Evolutionary conservation across 1,140 invertebrate genomes (phyloP).

Genomic region (Mya arenaria): DNA sequence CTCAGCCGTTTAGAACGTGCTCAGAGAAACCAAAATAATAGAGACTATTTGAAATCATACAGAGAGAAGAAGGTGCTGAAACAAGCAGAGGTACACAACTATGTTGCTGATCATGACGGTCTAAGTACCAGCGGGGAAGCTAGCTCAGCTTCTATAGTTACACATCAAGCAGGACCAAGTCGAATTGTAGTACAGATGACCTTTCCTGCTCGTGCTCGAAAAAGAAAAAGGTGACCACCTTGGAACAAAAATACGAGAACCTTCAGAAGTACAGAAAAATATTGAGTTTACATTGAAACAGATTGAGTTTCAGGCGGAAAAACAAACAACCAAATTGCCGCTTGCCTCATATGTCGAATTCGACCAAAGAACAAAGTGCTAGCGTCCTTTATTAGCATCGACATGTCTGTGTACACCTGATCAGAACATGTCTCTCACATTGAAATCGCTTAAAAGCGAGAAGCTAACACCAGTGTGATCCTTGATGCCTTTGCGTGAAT

Average conservation of each 20-base stretch:
- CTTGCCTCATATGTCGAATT: neutral
- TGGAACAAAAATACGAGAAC: constrained; percentile 13
- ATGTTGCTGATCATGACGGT: neutral
- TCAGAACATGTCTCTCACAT: constrained; percentile 2
- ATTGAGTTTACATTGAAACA: neutral
- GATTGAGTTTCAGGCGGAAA: neutral
- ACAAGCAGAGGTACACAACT: neutral
- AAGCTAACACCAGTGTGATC: no score
- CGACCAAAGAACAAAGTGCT: neutral
- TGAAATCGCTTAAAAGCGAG: neutral
- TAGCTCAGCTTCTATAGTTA: neutral
- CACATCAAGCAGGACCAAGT: neutral
- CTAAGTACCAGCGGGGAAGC: constrained; percentile 27
- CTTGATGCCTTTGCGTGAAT: no score
- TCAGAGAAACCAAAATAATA: constrained; percentile 7
- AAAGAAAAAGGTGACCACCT: neutral
- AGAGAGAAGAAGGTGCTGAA: constrained; percentile 14
- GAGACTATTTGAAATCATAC: constrained; percentile 1
- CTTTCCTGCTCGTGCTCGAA: neutral
- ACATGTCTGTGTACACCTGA: neutral
- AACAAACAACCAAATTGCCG: neutral
- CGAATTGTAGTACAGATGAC: neutral
- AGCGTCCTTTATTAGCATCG: neutral
- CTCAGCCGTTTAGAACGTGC: neutral
- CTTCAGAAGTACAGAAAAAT: constrained; percentile 13